Evolutionary conservation across 1,140 invertebrate genomes (phyloP).

Genomic region (Calliphora vicina): DNA sequence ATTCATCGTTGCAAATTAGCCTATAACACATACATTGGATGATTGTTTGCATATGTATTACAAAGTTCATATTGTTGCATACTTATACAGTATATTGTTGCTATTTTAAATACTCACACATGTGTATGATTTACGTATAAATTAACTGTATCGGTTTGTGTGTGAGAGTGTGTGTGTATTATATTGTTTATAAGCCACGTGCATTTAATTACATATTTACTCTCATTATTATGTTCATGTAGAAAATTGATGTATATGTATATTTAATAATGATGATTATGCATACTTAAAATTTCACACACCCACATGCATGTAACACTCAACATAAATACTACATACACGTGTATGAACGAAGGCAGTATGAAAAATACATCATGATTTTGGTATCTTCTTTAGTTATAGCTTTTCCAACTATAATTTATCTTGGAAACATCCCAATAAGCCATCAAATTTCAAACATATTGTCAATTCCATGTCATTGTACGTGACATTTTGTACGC

Average conservation of each 20-base stretch:
- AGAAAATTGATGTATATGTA: not conserved
- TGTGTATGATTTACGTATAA: not conserved
- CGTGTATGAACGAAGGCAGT: too few species aligned
- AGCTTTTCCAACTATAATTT: too few species aligned
- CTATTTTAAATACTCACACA: not conserved
- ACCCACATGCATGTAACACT: too few species aligned
- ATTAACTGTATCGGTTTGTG: too few species aligned
- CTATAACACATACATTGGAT: not conserved
- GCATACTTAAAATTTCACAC: not conserved
- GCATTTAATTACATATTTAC: constrained; percentile 24
- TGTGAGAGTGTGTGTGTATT: not conserved
- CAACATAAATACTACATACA: too few species aligned
- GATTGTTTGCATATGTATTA: not conserved
- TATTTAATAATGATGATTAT: not conserved
- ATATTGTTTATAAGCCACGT: constrained; percentile 23
- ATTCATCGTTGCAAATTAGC: constrained; percentile 11
- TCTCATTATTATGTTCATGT: not conserved
- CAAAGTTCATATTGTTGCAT: not conserved
- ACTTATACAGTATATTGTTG: not conserved
- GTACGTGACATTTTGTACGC: too few species aligned
- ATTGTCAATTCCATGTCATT: too few species aligned
- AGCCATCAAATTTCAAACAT: too few species aligned
- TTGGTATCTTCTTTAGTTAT: too few species aligned
- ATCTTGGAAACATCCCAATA: too few species aligned
- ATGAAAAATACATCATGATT: too few species aligned